These are phyloP conservation scores for Chiloscyllium punctatum DNA, from an alignment of 2,797 vertebrate genomes.

Conservation along the genomic window DNA sequence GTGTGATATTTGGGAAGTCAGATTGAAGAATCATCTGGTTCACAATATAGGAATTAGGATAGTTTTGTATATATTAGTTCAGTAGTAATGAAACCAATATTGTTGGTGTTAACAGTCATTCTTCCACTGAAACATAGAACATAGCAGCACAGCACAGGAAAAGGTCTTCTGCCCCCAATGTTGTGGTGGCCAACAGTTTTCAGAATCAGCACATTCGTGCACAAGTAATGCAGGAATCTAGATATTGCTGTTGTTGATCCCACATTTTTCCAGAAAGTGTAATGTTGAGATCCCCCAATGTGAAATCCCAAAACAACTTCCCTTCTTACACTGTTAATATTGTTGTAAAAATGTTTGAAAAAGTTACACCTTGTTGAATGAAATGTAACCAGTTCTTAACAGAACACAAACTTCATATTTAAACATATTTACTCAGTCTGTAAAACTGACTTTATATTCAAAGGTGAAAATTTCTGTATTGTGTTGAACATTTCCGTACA, in stretches of 20 bases:
- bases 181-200: background rate
- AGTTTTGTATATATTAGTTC: background rate
- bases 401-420: background rate
- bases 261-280: background rate
- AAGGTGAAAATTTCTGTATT: background rate
- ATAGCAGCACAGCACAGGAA: too few relatives aligned
- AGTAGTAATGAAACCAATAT: background rate
- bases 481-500: background rate
- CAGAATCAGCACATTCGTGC: background rate
- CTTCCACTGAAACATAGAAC: background rate
- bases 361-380: background rate
- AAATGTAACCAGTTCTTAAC: background rate
- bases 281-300: background rate
- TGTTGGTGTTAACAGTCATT: background rate
- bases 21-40: too few relatives aligned
- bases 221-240: background rate
- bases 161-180: too few relatives aligned
- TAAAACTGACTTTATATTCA: background rate
- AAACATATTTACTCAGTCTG: background rate
- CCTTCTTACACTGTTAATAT: background rate
- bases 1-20: background rate
- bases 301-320: background rate
- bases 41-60: background rate
- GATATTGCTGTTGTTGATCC: background rate
- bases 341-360: background rate